Evolutionary conservation across 2,888 invertebrate genomes (phyloP), one percentile per base, ranked within the genome.

Genomic region (Blastobasis lacticolella): DNA sequence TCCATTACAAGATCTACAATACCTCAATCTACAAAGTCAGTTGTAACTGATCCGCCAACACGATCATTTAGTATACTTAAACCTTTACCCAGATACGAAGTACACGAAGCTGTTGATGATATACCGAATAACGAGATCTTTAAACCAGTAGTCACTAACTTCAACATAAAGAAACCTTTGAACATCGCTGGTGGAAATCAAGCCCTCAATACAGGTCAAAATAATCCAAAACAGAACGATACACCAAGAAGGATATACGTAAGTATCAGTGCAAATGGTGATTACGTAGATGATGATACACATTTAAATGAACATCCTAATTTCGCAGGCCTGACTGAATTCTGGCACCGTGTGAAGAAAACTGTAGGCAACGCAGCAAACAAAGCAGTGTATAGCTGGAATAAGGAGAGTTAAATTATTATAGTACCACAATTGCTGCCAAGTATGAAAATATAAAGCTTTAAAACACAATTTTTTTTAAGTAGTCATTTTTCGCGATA

Each of bases 61-160:
- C 23, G 23, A 23, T 23, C 23, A 23, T 23, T 23, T 23, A 23
- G 23, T 23, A 3, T 23, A 23, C 23, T 23, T 6, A 6, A 37
- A 41, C 10, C 45, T 10, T 45, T 45, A 45, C 10, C 59, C 4
- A 60, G 49, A 2, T 85, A 85, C 41, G 66, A 81, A 70, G 80
- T 85, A 0, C 76, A 76, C 37, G 85, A 85, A 63, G 64, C 69
- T 5, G 60, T 82, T 2, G 55, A 65, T 4, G 85, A 85, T 47
- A 58, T 81, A 42, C 82, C 83, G 1, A 75, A 83, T 48, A 57
- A 69, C 4, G 64, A 67, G 10, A 64, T 64, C 2, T 48, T 53
- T 51, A 48, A 50, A 4, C 74, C 78, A 1, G 64, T 81, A 2
- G 10, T 73, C 1, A 41, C 68, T 4, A 73, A 73, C 40, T 80